These are phyloP conservation scores for Paralichthys olivaceus DNA, from an alignment of 2,113 vertebrate species.

Conservation along the genomic window DNA sequence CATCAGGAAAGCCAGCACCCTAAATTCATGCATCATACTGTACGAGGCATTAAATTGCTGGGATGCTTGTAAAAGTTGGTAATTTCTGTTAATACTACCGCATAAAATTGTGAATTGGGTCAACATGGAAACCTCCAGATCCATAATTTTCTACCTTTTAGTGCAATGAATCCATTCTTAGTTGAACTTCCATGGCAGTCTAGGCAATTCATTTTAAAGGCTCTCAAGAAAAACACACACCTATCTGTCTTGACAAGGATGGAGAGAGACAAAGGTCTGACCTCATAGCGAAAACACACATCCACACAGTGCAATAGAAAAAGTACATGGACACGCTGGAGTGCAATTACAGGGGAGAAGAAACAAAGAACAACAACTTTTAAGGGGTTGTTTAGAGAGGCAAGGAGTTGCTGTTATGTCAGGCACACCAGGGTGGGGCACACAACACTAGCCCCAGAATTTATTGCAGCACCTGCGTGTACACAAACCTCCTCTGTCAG, in stretches of 20 bases:
- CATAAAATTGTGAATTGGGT: neutral
- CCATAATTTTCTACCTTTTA: slow-evolving; percentile 16
- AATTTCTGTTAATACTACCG: neutral
- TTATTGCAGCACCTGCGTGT: neutral
- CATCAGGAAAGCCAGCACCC: neutral
- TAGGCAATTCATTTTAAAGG: slow-evolving; percentile 16
- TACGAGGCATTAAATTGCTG: neutral
- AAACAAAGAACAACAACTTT: slow-evolving; percentile 2
- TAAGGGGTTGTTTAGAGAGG: neutral
- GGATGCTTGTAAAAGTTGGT: neutral
- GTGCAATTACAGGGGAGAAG: neutral
- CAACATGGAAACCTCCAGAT: neutral
- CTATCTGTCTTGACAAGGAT: slow-evolving; percentile 29
- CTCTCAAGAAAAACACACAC: slow-evolving; percentile 23
- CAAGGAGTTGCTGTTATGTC: slow-evolving; percentile 12
- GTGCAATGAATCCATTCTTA: slow-evolving; percentile 6
- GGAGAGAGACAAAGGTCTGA: slow-evolving; percentile 2
- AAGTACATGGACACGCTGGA: slow-evolving; percentile 5
- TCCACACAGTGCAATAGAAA: slow-evolving; percentile 8
- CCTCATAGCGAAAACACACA: neutral
- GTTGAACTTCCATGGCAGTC: neutral
- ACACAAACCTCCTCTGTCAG: neutral
- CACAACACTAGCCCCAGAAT: slow-evolving; percentile 12
- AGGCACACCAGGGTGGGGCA: neutral
- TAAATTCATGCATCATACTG: neutral